These are phyloP conservation scores for Gymnocypris eckloni DNA, from an alignment of 2,797 vertebrate genomes.

Conservation along the genomic window DNA sequence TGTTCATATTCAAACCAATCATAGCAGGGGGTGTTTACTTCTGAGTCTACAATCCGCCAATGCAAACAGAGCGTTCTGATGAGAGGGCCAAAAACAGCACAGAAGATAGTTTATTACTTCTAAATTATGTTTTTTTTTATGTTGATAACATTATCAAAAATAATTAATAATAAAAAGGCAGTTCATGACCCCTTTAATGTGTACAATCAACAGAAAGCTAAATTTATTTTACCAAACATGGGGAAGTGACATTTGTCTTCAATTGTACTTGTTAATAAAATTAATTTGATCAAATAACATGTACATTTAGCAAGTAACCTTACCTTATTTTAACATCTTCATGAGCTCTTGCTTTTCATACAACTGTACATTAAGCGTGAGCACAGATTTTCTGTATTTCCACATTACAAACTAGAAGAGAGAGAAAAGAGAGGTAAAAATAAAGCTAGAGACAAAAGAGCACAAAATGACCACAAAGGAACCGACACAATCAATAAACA, in stretches of 20 bases:
- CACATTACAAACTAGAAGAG: not conserved
- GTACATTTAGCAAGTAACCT: not conserved
- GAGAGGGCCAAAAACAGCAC: too few species aligned
- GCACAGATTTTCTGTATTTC: not conserved
- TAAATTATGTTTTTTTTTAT: not conserved
- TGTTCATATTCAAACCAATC: not conserved
- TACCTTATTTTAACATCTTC: not conserved
- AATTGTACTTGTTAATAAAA: not conserved
- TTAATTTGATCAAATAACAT: not conserved
- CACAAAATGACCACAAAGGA: not conserved
- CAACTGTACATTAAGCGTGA: not conserved
- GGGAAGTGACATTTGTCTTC: not conserved
- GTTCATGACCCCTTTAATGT: not conserved
- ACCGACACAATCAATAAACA: not conserved
- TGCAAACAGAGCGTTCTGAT: too few species aligned
- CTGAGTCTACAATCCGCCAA: too few species aligned
- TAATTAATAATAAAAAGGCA: too few species aligned
- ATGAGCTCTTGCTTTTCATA: not conserved
- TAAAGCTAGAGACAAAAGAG: not conserved
- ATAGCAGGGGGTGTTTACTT: too few species aligned
- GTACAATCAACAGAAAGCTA: not conserved
- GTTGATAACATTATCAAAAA: too few species aligned
- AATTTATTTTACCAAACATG: not conserved
- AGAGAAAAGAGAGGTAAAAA: not conserved
- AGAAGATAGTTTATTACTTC: not conserved